phyloP scores from a whole-genome alignment of 2,113 vertebrate species.

The Platichthys flesus region DNA sequence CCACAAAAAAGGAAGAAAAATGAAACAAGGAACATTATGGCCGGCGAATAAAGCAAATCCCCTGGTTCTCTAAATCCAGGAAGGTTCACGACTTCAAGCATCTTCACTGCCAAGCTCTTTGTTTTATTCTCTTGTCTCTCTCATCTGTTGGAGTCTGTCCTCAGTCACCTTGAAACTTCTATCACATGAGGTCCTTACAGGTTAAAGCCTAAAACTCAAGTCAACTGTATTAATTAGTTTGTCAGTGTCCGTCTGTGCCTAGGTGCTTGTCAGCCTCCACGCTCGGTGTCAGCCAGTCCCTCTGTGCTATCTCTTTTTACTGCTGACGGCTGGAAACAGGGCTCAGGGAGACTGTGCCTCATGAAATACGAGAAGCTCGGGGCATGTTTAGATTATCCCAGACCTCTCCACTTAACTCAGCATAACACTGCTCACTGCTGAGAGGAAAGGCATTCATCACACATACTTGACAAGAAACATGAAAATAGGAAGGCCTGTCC shows the following conservation, averaged over 20 bases:
- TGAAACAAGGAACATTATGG: slow-evolving; percentile 67
- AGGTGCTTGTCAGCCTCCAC: slow-evolving; percentile 29
- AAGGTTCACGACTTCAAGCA: slow-evolving; percentile 38
- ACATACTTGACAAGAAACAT: slow-evolving; percentile 42
- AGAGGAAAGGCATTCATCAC: slow-evolving; percentile 62
- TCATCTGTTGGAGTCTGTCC: background rate
- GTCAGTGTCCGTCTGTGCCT: slow-evolving; percentile 8
- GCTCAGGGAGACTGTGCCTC: slow-evolving; percentile 53
- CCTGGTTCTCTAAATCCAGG: too few relatives aligned
- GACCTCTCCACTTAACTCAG: slow-evolving; percentile 67
- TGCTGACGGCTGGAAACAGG: slow-evolving; percentile 55
- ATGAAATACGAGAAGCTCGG: slow-evolving; percentile 69
- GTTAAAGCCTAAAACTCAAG: background rate
- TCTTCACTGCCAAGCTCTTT: slow-evolving; percentile 22
- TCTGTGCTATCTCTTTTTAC: slow-evolving; percentile 56
- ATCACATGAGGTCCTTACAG: background rate
- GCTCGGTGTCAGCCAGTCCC: slow-evolving; percentile 23
- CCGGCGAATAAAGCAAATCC: slow-evolving; percentile 23
- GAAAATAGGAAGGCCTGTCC: slow-evolving; percentile 37
- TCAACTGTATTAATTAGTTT: too few relatives aligned
- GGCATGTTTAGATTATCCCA: slow-evolving; percentile 72
- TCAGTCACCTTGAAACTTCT: background rate
- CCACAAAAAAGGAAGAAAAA: slow-evolving; percentile 28
- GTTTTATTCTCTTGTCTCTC: background rate
- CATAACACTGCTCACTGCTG: slow-evolving; percentile 50